Evolutionary conservation across 2,113 vertebrate genomes (phyloP).

Genomic region (Circaetus cinerascens): DNA sequence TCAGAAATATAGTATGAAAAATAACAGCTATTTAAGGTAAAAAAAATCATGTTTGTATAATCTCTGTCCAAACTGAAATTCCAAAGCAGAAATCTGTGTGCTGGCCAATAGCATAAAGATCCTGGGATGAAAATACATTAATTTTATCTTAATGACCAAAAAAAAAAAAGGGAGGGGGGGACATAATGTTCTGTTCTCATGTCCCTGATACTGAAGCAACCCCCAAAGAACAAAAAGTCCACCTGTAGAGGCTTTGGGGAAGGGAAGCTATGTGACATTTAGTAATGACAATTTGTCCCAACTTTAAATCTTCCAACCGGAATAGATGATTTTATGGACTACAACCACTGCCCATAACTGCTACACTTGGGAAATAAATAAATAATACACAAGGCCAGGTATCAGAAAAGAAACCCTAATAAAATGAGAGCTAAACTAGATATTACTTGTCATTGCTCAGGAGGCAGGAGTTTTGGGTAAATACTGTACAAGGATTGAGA

Average conservation of each 20-base stretch:
- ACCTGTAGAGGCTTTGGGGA: not conserved
- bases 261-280: not conserved
- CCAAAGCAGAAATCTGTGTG: not conserved
- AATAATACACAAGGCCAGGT: not conserved
- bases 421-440: not conserved
- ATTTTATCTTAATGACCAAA: not conserved
- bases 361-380: not conserved
- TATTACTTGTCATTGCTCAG: not conserved
- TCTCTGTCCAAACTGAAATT: not conserved
- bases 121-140: not conserved
- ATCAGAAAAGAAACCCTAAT: not conserved
- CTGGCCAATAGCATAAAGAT: not conserved
- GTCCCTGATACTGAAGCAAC: not conserved
- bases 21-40: not conserved
- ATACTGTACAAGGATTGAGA: not conserved
- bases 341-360: not conserved
- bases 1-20: not conserved
- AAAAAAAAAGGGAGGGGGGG: accelerated
- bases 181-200: not conserved
- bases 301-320: not conserved
- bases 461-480: not conserved
- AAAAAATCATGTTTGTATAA: not conserved
- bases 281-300: not conserved
- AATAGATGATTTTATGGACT: not conserved
- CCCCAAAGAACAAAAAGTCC: not conserved